phyloP scores from a whole-genome alignment of 2,888 invertebrate species.

The Phania funesta region DNA sequence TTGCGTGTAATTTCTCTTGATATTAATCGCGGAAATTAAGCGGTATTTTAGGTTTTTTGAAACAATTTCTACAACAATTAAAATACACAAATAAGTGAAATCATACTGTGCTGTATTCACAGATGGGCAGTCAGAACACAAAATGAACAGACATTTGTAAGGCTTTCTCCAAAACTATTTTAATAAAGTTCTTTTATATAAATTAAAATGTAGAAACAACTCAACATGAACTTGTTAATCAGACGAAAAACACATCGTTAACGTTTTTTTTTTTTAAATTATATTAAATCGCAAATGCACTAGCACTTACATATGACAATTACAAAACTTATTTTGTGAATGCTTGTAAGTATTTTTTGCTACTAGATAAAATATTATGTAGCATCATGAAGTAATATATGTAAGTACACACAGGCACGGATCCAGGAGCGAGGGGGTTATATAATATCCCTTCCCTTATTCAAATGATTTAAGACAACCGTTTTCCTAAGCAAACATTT shows the following conservation, averaged over 20 bases:
- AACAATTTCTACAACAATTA: conserved; percentile 70
- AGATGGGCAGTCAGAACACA: background rate
- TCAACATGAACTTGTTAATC: conserved; percentile 40
- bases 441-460: too few species aligned
- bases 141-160: conserved; percentile 68
- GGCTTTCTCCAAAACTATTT: conserved; percentile 72
- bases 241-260: conserved; percentile 16
- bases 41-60: conserved; percentile 76
- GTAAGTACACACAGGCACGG: too few species aligned
- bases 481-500: too few species aligned
- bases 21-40: conserved; percentile 73
- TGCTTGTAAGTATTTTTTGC: too few species aligned
- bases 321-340: too few species aligned
- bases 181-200: conserved; percentile 43
- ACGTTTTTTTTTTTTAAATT: conserved; percentile 26
- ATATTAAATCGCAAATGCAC: too few species aligned
- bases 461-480: too few species aligned
- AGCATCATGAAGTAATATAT: too few species aligned
- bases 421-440: too few species aligned
- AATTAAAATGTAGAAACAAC: conserved; percentile 11
- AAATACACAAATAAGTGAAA: background rate
- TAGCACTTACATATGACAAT: conserved; percentile 70
- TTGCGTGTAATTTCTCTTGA: conserved; percentile 79
- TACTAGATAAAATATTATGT: too few species aligned
- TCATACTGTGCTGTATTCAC: background rate